These are phyloP conservation scores for Nettapus auritus DNA, from an alignment of 2,113 vertebrate genomes.

Conservation along the genomic window DNA sequence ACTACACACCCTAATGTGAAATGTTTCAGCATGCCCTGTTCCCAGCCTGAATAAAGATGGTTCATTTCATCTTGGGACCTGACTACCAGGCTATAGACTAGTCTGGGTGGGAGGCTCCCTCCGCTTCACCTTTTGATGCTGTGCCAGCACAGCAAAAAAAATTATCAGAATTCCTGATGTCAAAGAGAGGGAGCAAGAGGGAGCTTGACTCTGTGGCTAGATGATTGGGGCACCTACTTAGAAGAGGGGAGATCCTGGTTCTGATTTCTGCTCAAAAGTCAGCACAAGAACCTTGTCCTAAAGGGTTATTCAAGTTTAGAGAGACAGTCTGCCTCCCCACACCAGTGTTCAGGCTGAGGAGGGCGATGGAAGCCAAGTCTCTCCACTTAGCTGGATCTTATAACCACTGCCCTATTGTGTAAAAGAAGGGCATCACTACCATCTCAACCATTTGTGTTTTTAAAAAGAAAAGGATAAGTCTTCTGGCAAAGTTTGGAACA, in stretches of 20 bases:
- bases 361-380: background rate
- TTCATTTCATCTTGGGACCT: constrained; percentile 21
- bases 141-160: background rate
- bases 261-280: background rate
- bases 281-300: background rate
- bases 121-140: background rate
- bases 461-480: background rate
- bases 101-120: background rate
- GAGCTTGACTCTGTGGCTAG: background rate
- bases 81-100: background rate
- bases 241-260: background rate
- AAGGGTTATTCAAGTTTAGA: background rate
- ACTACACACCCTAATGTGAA: background rate
- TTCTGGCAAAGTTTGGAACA: background rate
- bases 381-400: background rate
- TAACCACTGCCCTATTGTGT: background rate
- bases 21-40: constrained; percentile 1
- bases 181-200: background rate
- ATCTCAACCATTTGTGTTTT: background rate
- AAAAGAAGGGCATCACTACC: background rate
- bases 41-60: background rate
- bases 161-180: background rate
- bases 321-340: background rate
- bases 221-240: background rate
- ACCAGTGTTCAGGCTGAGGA: background rate